Evolutionary conservation across 2,113 vertebrate genomes (phyloP).

Genomic region (Halichoerus grypus): DNA sequence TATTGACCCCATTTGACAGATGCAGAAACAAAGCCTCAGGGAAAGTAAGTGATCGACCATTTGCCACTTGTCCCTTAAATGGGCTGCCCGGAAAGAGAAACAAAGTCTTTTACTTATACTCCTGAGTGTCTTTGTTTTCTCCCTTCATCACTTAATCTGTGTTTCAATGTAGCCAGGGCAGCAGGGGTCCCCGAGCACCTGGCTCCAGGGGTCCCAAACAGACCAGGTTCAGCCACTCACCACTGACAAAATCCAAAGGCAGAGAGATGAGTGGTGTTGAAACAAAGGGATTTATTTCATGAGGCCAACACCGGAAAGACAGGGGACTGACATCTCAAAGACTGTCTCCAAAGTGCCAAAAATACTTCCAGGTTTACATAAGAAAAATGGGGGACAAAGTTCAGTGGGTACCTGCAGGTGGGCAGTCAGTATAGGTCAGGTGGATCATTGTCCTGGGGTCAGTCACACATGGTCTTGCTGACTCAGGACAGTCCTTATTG

Average conservation of each 20-base stretch:
- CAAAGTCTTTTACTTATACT: not conserved
- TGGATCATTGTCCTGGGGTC: not conserved
- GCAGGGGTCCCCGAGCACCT: not conserved
- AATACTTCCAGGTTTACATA: not conserved
- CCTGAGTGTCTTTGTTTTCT: not conserved
- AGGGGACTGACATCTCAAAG: not conserved
- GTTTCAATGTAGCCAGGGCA: not conserved
- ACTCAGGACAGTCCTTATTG: not conserved
- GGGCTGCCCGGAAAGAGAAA: not conserved
- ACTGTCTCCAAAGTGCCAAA: not conserved
- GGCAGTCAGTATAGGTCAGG: not conserved
- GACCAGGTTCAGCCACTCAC: not conserved
- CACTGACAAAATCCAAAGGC: not conserved
- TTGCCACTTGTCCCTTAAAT: not conserved
- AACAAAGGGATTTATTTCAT: not conserved
- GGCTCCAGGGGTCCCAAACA: not conserved
- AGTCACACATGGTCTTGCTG: not conserved
- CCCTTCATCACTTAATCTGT: not conserved
- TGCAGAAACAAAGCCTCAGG: not conserved
- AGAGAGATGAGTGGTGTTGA: not conserved
- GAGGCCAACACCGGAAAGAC: not conserved
- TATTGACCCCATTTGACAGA: not conserved
- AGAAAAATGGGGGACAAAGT: not conserved
- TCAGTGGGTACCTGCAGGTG: not conserved
- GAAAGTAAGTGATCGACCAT: not conserved